Evolutionary conservation across 2,888 invertebrate species (phyloP), one percentile per base, ranked within the genome.

Genomic region (Sussaba pulchella): DNA sequence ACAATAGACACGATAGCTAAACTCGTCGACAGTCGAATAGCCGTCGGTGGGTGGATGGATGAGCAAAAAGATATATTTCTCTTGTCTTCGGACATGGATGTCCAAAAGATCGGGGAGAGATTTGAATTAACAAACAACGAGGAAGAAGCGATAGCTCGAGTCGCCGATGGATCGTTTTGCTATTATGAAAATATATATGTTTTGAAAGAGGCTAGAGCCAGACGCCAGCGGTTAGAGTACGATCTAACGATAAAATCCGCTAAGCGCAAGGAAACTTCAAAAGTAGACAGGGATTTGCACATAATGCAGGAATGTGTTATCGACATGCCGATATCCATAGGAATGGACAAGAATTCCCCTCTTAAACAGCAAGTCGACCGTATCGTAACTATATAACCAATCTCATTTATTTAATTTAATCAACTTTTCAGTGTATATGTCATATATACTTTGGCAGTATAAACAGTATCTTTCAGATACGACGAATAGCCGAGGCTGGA

Each of bases 301-400:
- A 96, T 97, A 9, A 97, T 97, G 97, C 93, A 93, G 1, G 95
- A 97, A 82, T 97, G 97, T 89, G 94, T 96, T 0, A 95, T 97
- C 4, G 95, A 95, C 84, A 96, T 96, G 94, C 97, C 97, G 0
- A 94, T 97, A 67, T 96, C 97, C 0, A 93, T 97, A 80, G 97
- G 97, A 0, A 94, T 97, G 86, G 96, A 96, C 87, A 97, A 96
- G 87, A 97, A 97, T 90, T 97, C 97, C 0, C 96, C 97, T 0
- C 90, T 97, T 4, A 96, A 96, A 88, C 94, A 94, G 0, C 92
- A 94, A 80, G 94, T 96, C 19, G 96, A 97, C 89, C 93, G 93
- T 84, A 94, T 95, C 85, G 93, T 91, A 85, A 86, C 63, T 57
- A 36, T 6, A 6, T 31, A n/a, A n/a, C n/a, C n/a, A n/a, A n/a